These are phyloP conservation scores for Oplegnathus fasciatus DNA, from an alignment of 2,113 vertebrate species.

Conservation along the genomic window DNA sequence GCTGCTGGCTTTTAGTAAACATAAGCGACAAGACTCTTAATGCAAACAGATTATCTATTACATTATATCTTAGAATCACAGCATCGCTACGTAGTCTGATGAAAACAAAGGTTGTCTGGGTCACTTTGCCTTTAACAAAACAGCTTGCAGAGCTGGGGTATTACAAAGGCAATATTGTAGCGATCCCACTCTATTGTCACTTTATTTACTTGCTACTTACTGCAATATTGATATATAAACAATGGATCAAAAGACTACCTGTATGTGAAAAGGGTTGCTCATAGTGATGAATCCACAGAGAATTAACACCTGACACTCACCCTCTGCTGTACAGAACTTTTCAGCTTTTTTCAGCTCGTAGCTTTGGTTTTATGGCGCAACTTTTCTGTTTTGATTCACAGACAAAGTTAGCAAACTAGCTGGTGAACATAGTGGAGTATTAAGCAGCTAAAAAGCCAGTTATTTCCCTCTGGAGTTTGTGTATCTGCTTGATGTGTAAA, in stretches of 20 bases:
- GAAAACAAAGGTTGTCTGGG: slow-evolving; percentile 22
- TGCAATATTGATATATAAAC: background rate
- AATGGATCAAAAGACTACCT: background rate
- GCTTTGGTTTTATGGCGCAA: background rate
- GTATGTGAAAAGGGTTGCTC: background rate
- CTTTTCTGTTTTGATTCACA: background rate
- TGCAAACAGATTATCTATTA: slow-evolving; percentile 27
- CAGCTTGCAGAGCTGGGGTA: background rate
- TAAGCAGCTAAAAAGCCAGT: background rate
- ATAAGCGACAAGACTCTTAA: slow-evolving; percentile 39
- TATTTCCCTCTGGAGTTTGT: slow-evolving; percentile 7
- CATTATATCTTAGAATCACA: slow-evolving; percentile 41
- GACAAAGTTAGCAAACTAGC: background rate
- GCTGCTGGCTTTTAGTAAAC: slow-evolving; percentile 59
- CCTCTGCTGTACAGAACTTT: background rate
- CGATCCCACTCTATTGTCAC: background rate
- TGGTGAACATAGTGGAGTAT: background rate
- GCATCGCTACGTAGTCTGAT: background rate
- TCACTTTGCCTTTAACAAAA: slow-evolving; percentile 17
- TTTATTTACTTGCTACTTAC: background rate
- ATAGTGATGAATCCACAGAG: background rate
- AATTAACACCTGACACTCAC: background rate
- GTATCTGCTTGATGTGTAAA: background rate
- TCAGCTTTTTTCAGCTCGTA: background rate
- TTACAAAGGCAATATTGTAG: background rate